Percentiles rank a stretch among this genome's conserved stretches.
These are phyloP conservation scores for Nansenia antarctica DNA, from an alignment of 2,113 vertebrate species.

Conservation along the genomic window DNA sequence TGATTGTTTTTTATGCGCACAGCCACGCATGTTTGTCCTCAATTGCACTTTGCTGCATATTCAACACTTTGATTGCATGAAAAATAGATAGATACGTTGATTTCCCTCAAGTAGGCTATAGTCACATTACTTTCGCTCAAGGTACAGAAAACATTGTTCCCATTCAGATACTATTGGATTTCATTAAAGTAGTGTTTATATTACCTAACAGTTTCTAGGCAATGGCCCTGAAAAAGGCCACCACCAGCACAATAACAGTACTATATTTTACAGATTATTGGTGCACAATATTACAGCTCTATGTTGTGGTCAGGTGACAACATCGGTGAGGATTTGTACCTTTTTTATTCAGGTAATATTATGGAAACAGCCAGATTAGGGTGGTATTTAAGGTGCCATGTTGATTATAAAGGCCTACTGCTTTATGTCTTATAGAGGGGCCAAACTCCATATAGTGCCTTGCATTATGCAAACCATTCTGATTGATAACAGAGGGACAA, in stretches of 20 bases:
- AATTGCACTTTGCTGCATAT: not conserved
- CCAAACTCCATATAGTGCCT: not conserved
- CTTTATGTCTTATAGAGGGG: not conserved
- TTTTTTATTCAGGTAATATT: not conserved
- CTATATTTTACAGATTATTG: no score
- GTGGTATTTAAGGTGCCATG: not conserved
- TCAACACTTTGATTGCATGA: not conserved
- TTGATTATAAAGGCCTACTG: not conserved
- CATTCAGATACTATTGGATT: not conserved
- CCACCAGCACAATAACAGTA: not conserved
- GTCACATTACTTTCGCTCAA: not conserved
- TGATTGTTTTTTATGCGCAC: no score
- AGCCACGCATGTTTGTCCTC: not conserved
- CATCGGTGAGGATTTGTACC: not conserved
- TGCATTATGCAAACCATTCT: not conserved
- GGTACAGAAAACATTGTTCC: not conserved
- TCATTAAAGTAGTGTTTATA: not conserved
- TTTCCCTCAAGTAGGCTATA: no score
- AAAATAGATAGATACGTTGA: not conserved
- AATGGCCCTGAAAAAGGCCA: not conserved
- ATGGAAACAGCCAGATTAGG: not conserved
- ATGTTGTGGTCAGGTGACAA: constrained; percentile 1
- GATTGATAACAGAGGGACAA: not conserved
- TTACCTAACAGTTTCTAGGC: not conserved
- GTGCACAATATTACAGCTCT: not conserved